Percentiles rank a stretch among this genome's conserved stretches.
Conservation (phyloP, 1,140 invertebrate species). For the Tetramorium parvispinum region DNA sequence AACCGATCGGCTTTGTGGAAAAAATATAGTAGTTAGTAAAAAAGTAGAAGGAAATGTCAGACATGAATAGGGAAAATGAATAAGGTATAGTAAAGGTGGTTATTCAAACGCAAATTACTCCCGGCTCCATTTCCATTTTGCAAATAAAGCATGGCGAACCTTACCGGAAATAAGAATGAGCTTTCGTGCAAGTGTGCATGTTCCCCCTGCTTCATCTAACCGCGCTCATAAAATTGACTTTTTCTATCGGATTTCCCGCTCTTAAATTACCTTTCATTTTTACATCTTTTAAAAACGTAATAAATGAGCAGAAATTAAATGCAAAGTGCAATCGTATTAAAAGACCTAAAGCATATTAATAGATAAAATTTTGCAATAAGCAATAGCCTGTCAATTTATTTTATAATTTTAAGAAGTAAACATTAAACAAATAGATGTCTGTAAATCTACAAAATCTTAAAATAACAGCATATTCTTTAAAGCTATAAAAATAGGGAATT, state of each 20-base stretch:
- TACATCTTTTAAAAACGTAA: neutral
- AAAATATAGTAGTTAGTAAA: conserved; percentile 20
- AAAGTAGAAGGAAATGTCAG: conserved; percentile 21
- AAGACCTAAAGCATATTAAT: neutral
- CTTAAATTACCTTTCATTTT: neutral
- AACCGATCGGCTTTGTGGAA: conserved; percentile 38
- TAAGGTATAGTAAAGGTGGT: conserved; percentile 50
- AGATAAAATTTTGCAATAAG: neutral
- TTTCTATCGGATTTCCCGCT: neutral
- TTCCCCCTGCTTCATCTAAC: neutral
- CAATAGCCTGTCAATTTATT: neutral
- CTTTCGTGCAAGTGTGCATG: conserved; percentile 53
- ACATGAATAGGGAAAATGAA: conserved; percentile 60
- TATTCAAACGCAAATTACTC: conserved; percentile 74
- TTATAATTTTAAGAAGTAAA: neutral
- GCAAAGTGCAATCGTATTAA: neutral
- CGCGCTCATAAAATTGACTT: conserved; percentile 29
- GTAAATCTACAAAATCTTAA: neutral
- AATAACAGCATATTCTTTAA: neutral
- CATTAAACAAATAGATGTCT: neutral
- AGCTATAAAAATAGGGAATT: neutral
- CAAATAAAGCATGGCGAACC: conserved; percentile 68
- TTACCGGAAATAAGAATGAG: conserved; percentile 71
- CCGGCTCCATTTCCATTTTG: conserved; percentile 69
- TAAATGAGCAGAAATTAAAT: neutral